phyloP scores from a whole-genome alignment of 2,113 vertebrate genomes.

The Eurypyga helias region DNA sequence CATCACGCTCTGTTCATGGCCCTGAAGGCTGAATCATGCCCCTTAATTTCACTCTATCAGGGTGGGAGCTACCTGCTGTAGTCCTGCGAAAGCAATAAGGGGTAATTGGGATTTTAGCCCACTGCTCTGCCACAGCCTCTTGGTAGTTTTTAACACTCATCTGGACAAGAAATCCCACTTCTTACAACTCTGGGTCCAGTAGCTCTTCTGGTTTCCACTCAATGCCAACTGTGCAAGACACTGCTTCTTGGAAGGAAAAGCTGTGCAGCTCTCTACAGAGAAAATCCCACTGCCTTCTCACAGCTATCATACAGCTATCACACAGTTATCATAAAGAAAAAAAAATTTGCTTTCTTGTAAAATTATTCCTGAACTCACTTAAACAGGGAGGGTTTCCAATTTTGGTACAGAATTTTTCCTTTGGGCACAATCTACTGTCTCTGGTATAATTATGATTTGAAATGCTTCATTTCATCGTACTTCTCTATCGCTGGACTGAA shows the following conservation, averaged over 20 bases:
- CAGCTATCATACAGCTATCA: no score
- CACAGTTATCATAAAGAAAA: neutral
- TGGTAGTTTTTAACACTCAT: neutral
- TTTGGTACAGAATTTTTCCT: neutral
- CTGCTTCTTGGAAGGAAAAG: neutral
- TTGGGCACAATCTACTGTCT: neutral
- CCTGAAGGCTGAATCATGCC: neutral
- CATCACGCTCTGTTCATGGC: neutral
- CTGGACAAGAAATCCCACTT: neutral
- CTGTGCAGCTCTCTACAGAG: neutral
- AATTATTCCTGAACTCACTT: neutral
- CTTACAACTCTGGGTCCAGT: neutral
- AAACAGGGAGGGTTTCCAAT: neutral
- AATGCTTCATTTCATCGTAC: neutral
- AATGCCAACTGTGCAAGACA: neutral
- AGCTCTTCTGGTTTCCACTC: neutral
- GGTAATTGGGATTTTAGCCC: neutral
- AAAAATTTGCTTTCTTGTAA: neutral
- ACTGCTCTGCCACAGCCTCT: neutral
- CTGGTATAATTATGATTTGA: neutral
- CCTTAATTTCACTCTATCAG: neutral
- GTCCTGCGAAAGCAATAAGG: neutral
- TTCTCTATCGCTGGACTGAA: neutral
- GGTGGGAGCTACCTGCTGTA: neutral
- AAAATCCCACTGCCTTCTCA: neutral